Percentiles rank a stretch among this genome's conserved stretches.
These are phyloP conservation scores for Orbicella faveolata DNA, from an alignment of 64 coral and sea anemone genomes.

Conservation along the genomic window DNA sequence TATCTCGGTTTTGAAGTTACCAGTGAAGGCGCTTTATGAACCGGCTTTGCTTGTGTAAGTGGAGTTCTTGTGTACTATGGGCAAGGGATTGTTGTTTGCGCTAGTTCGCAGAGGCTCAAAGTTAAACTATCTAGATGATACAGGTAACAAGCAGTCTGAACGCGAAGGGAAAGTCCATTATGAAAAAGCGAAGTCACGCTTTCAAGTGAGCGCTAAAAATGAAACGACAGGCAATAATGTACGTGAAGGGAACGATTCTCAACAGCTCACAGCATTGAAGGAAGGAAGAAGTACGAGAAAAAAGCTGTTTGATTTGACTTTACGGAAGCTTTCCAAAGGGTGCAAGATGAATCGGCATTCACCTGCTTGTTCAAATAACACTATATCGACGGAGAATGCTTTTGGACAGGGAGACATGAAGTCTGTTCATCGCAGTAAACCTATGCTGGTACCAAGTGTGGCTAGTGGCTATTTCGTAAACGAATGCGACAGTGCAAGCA, in stretches of 20 bases:
- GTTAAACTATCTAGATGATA: conserved; percentile 3
- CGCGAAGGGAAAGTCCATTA: neutral
- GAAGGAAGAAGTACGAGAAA: neutral
- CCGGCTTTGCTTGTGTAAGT: neutral
- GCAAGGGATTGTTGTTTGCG: neutral
- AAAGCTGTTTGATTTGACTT: conserved; percentile 13
- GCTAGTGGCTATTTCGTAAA: conserved; percentile 9
- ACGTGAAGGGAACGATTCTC: neutral
- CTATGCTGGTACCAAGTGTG: neutral
- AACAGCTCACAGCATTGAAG: too few relatives aligned
- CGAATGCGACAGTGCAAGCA: neutral
- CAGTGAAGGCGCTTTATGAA: neutral
- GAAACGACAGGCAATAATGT: neutral
- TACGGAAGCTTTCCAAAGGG: conserved; percentile 15
- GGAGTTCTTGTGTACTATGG: neutral
- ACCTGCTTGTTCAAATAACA: neutral
- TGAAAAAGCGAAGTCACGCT: neutral
- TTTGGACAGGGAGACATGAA: neutral
- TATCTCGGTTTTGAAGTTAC: neutral
- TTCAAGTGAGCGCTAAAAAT: neutral
- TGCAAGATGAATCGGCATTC: neutral
- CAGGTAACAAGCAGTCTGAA: neutral
- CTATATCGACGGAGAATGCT: neutral
- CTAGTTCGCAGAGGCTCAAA: conserved; percentile 22
- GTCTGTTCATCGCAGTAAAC: neutral